phyloP scores from a whole-genome alignment of 1,140 invertebrate genomes.

The Lordiphosa collinella region DNA sequence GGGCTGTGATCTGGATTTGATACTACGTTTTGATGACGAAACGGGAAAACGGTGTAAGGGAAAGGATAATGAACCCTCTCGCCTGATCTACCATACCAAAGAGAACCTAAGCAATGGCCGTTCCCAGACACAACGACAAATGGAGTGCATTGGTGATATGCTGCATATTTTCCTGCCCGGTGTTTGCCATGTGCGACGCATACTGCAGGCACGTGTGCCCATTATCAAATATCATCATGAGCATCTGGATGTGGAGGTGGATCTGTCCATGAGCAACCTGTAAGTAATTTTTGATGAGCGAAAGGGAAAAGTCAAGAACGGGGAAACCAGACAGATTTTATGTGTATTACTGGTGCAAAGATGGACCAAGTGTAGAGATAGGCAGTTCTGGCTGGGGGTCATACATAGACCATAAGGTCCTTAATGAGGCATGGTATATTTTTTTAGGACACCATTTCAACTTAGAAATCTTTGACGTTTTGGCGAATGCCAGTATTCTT shows the following conservation, averaged over 20 bases:
- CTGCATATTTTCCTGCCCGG: constrained; percentile 88
- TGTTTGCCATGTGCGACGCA: constrained; percentile 85
- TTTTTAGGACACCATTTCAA: too few species aligned
- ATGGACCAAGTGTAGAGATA: too few species aligned
- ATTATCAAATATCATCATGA: constrained; percentile 92
- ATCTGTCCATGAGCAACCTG: constrained; percentile 90
- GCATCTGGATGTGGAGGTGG: constrained; percentile 88
- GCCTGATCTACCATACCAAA: constrained; percentile 88
- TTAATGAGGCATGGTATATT: too few species aligned
- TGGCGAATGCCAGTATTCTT: too few species aligned
- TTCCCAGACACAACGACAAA: constrained; percentile 83
- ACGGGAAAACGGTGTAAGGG: constrained; percentile 59
- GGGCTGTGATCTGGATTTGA: constrained; percentile 91
- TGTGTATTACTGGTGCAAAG: too few species aligned
- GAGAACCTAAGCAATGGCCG: constrained; percentile 81
- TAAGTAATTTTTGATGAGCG: too few species aligned
- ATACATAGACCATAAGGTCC: too few species aligned
- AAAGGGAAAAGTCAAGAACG: too few species aligned
- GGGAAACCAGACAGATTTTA: too few species aligned
- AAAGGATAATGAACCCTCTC: constrained; percentile 35
- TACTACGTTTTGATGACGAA: constrained; percentile 80
- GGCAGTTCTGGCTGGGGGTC: too few species aligned
- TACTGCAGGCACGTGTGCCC: constrained; percentile 91
- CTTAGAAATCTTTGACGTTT: too few species aligned
- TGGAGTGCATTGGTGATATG: constrained; percentile 86